phyloP scores from a whole-genome alignment of 2,888 invertebrate genomes.

The Drosophila gaucha region DNA sequence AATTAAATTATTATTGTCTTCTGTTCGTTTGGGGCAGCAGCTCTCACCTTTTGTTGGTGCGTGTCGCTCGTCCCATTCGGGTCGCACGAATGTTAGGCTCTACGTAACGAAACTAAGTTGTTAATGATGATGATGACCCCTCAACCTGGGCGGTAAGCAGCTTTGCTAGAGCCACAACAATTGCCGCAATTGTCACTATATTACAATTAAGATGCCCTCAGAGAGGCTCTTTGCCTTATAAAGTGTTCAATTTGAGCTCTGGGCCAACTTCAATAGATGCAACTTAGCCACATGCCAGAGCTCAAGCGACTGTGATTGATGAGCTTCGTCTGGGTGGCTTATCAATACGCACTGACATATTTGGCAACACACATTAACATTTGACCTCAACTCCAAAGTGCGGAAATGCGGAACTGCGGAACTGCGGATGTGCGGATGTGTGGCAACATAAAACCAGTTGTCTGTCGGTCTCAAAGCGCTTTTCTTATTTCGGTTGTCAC shows the following conservation, averaged over 20 bases:
- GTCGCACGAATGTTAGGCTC: constrained; percentile 33
- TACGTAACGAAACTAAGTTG: constrained; percentile 7
- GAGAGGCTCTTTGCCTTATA: not conserved
- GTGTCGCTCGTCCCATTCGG: constrained; percentile 33
- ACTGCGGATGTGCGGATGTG: constrained; percentile 21
- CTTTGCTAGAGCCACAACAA: constrained; percentile 23
- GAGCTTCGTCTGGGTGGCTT: constrained; percentile 4
- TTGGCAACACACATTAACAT: constrained; percentile 25
- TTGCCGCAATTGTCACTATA: constrained; percentile 22
- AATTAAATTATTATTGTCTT: constrained; percentile 54
- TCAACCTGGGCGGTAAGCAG: constrained; percentile 31
- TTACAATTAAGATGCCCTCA: constrained; percentile 6
- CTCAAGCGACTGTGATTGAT: constrained; percentile 43
- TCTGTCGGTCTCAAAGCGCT: not conserved
- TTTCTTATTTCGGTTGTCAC: constrained; percentile 22
- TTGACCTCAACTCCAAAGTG: constrained; percentile 9
- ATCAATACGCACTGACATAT: constrained; percentile 14
- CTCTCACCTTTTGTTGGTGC: constrained; percentile 53
- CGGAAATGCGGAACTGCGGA: constrained; percentile 20
- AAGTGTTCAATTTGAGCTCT: constrained; percentile 17
- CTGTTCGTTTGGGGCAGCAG: constrained; percentile 42
- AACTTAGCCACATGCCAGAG: constrained; percentile 1
- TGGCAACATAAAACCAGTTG: constrained; percentile 27
- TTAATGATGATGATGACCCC: constrained; percentile 26
- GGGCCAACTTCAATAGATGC: not conserved